Evolutionary conservation across 1,140 invertebrate genomes (phyloP).

Genomic region (Trachymyrmex septentrionalis): DNA sequence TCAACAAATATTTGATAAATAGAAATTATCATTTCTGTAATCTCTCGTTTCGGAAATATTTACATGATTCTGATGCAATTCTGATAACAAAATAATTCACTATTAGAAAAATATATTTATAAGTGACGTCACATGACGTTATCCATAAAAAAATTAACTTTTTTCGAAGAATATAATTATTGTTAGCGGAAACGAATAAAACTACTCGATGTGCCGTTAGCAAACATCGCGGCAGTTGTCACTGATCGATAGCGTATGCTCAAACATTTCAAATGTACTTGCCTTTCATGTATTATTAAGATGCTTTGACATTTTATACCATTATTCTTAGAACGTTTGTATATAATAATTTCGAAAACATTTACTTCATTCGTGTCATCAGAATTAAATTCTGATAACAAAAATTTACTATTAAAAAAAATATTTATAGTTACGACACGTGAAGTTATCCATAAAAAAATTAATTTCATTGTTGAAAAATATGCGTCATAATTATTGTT

Average conservation of each 20-base stretch:
- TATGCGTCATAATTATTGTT: background rate
- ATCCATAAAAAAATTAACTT: background rate
- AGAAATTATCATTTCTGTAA: background rate
- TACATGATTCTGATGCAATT: background rate
- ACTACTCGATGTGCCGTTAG: background rate
- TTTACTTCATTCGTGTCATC: background rate
- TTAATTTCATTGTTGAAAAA: background rate
- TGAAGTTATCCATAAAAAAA: background rate
- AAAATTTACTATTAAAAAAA: background rate
- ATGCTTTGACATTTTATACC: background rate
- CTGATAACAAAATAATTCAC: background rate
- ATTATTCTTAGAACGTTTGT: background rate
- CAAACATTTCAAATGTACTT: conserved; percentile 8
- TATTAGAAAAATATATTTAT: background rate
- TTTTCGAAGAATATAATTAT: background rate
- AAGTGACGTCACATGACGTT: background rate
- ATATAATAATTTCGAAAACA: background rate
- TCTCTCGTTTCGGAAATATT: conserved; percentile 1
- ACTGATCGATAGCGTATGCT: conserved; percentile 36
- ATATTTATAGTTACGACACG: background rate
- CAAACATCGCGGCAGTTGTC: conserved; percentile 21
- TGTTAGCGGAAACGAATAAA: conserved; percentile 6
- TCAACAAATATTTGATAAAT: background rate
- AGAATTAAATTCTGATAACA: background rate
- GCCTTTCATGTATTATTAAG: background rate